Conservation (phyloP, 2,888 invertebrate species). For the Petrolisthes manimaculis region DNA sequence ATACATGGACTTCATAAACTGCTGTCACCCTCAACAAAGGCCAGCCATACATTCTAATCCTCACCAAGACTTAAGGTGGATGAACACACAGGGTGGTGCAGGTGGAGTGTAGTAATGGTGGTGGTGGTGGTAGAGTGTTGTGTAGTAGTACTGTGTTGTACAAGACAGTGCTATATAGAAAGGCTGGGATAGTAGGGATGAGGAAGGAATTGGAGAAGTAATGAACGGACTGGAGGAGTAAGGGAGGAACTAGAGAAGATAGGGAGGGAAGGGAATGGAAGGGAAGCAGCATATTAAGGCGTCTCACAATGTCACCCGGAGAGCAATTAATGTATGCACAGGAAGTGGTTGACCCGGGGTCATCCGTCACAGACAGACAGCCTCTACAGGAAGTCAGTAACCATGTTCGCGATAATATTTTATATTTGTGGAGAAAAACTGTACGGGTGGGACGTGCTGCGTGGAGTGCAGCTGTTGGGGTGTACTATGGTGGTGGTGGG, state of each 20-base stretch:
- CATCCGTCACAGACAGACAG: conserved; percentile 29
- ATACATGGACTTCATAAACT: conserved; percentile 3
- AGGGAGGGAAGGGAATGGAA: not conserved
- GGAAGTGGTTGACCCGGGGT: conserved; percentile 34
- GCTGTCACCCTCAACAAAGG: not conserved
- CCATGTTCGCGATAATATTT: conserved; percentile 14
- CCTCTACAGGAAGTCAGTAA: conserved; percentile 5
- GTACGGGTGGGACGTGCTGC: not conserved
- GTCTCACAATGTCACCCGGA: conserved; percentile 25
- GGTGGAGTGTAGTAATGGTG: not conserved
- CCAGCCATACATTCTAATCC: not conserved
- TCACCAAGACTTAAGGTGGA: too few species aligned
- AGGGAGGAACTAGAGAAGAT: not conserved
- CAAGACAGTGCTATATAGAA: too few species aligned
- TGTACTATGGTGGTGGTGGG: not conserved
- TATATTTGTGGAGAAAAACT: conserved; percentile 2
- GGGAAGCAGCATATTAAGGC: conserved; percentile 24
- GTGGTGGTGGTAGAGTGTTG: not conserved
- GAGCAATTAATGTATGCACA: conserved; percentile 25
- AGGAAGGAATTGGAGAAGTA: not conserved
- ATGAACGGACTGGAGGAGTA: not conserved
- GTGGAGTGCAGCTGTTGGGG: conserved; percentile 6
- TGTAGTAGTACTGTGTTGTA: too few species aligned
- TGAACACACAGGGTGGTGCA: too few species aligned
- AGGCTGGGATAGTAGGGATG: not conserved